These are phyloP conservation scores for Leptothorax acervorum DNA, from an alignment of 2,888 invertebrate genomes.

Conservation along the genomic window DNA sequence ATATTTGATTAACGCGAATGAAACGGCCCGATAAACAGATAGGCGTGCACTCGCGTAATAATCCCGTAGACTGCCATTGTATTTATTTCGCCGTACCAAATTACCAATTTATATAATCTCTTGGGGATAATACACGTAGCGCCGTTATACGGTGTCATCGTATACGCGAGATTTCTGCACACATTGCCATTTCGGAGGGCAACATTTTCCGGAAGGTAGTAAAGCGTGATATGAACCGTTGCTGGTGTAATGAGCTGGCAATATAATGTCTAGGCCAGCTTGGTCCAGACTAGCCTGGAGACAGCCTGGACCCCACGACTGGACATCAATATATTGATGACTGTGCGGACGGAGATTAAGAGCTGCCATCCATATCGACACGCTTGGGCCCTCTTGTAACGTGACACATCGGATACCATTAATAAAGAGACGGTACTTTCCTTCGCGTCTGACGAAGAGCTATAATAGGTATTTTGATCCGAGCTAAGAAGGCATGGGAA, in stretches of 20 bases:
- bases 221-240: constrained; percentile 75
- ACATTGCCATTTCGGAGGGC: constrained; percentile 55
- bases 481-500: constrained; percentile 51
- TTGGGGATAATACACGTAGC: constrained; percentile 15
- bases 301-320: constrained; percentile 49
- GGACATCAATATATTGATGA: constrained; percentile 75
- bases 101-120: constrained; percentile 67
- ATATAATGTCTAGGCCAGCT: constrained; percentile 73
- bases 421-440: constrained; percentile 62
- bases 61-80: constrained; percentile 57
- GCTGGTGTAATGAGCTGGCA: constrained; percentile 77
- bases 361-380: constrained; percentile 66
- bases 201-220: constrained; percentile 77
- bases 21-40: constrained; percentile 55
- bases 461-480: constrained; percentile 58
- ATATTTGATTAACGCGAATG: constrained; percentile 56
- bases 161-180: constrained; percentile 41
- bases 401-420: constrained; percentile 67
- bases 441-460: constrained; percentile 20
- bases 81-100: constrained; percentile 62
- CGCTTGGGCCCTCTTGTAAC: constrained; percentile 60
- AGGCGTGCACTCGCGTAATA: constrained; percentile 55
- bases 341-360: constrained; percentile 73
- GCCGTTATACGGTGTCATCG: constrained; percentile 13
- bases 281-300: constrained; percentile 50